Conservation (phyloP, 64 coral and sea anemone genomes). For the Montipora efflorescens region DNA sequence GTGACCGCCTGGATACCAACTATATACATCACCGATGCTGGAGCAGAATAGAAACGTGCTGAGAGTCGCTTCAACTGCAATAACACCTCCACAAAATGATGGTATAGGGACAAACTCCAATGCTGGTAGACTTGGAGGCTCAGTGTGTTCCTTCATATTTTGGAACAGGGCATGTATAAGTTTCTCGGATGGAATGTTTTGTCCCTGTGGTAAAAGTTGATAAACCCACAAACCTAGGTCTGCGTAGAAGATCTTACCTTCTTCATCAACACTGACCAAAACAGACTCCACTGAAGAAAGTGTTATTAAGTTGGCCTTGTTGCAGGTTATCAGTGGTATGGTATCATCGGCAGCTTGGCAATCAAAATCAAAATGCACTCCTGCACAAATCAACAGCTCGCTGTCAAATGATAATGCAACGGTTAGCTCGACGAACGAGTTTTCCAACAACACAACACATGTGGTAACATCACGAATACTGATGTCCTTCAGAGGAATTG, state of each 20-base stretch:
- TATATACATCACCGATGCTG: conserved; percentile 71
- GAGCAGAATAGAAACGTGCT: conserved; percentile 66
- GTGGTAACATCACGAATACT: conserved; percentile 75
- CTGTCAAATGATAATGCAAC: conserved; percentile 60
- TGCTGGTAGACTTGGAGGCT: neutral
- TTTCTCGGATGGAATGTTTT: neutral
- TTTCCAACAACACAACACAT: neutral
- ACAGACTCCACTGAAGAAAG: conserved; percentile 29
- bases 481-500: conserved; percentile 1
- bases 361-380: neutral
- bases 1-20: conserved; percentile 47
- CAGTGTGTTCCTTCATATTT: conserved; percentile 10
- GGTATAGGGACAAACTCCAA: conserved; percentile 56
- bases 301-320: conserved; percentile 22
- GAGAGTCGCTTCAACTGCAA: conserved; percentile 68
- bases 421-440: conserved; percentile 62
- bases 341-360: conserved; percentile 29
- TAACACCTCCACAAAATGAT: neutral
- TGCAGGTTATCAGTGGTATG: conserved; percentile 46
- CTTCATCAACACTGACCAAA: conserved; percentile 25
- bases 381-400: conserved; percentile 69
- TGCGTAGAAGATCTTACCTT: conserved; percentile 24
- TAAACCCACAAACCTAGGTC: conserved; percentile 30
- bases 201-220: neutral
- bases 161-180: conserved; percentile 18